Evolutionary conservation across 2,113 vertebrate genomes (phyloP), one percentile per base, ranked within the genome.

Genomic region (Chelonoidis abingdonii): DNA sequence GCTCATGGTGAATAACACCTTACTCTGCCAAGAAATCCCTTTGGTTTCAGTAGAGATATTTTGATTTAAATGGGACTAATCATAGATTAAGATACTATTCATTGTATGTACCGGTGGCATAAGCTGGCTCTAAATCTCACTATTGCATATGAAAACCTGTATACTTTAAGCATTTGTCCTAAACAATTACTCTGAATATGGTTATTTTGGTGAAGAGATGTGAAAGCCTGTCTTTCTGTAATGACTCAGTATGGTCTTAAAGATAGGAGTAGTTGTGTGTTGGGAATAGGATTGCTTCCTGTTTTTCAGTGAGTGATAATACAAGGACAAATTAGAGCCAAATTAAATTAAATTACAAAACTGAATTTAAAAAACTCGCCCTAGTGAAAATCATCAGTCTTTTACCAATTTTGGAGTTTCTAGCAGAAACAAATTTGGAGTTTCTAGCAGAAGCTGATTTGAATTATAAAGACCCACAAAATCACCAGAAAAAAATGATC

Each of bases 331-430:
- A 88, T 75, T 31, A 93, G 54, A 92, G 17, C 10, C 50, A 94
- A 76, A 88, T 62, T 53, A 31, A 47, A 35, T 92, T 75, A 88
- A 57, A 35, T 93, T 86, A 92, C 56, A 88, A 29, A 86, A 83
- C 14, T 85, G 79, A 86, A 85, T n/a, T 76, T 87, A 92, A 91
- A 90, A 88, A 90, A 93, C 79, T n/a, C 44, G 27, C 80, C 50
- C 76, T 87, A 89, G 82, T n/a, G 49, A 84, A 80, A 92, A 22
- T 16, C 84, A 17, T 56, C 87, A 85, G 38, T 92, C 44, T 9
- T 93, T 62, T 80, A 90, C 57, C 76, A 59, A 38, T 80, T 90
- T 44, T 84, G n/a, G 56, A 53, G 24, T 86, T 87, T 44, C 24
- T 76, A 25, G 22, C 41, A 76, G 38, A 76, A 76, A 62, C 76